These are phyloP conservation scores for Trichogramma evanescens DNA, from an alignment of 2,888 invertebrate species.

Conservation along the genomic window DNA sequence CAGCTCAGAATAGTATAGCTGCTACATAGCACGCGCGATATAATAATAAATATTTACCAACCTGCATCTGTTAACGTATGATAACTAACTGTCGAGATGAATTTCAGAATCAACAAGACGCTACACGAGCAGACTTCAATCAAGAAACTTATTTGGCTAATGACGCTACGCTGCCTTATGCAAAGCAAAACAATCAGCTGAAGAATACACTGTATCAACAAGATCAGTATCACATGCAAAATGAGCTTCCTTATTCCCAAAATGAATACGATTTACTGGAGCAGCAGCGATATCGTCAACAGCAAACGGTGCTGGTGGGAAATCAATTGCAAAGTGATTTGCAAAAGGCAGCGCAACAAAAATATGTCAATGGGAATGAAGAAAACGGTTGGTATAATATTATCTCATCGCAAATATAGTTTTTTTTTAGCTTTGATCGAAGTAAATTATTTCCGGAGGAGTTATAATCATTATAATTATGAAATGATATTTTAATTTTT, in stretches of 20 bases:
- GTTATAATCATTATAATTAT: neutral
- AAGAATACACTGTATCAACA: constrained; percentile 22
- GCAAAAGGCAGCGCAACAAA: constrained; percentile 33
- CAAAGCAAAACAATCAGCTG: neutral
- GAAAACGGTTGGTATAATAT: constrained; percentile 25
- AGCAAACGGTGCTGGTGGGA: constrained; percentile 35
- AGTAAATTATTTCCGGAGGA: neutral
- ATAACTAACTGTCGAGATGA: too few relatives aligned
- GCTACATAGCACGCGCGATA: too few relatives aligned
- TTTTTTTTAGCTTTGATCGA: neutral
- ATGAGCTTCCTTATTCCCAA: constrained; percentile 21
- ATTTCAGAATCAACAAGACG: too few relatives aligned
- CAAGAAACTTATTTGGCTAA: constrained; percentile 29
- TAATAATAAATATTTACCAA: too few relatives aligned
- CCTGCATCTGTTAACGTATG: too few relatives aligned
- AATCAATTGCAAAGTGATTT: constrained; percentile 36
- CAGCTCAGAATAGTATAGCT: too few relatives aligned
- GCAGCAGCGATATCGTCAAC: constrained; percentile 33
- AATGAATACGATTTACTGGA: constrained; percentile 19
- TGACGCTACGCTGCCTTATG: constrained; percentile 15
- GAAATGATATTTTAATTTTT: neutral
- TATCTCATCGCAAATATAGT: too few relatives aligned
- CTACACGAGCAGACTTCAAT: constrained; percentile 24
- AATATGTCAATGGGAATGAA: constrained; percentile 30
- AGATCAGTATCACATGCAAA: constrained; percentile 23